Percentiles rank a stretch among this genome's conserved stretches.
These are phyloP conservation scores for Montipora capitata DNA, from an alignment of 92 coral and sea anemone species.

Conservation along the genomic window DNA sequence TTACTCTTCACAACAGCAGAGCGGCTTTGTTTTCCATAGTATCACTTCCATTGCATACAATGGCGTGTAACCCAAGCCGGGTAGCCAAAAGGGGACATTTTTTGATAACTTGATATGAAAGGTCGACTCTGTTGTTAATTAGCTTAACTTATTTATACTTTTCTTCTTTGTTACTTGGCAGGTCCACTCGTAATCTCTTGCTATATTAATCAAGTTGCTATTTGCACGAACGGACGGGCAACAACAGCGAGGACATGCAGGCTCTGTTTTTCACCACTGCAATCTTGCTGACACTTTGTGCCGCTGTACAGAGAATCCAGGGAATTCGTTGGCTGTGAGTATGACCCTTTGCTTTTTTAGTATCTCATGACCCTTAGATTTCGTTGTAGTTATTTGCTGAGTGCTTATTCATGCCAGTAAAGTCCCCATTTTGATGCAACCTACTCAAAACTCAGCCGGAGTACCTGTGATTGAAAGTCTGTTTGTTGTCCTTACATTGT, in stretches of 20 bases:
- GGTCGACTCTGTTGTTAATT: slow-evolving; percentile 71
- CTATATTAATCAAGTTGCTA: slow-evolving; percentile 23
- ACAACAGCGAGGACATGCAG: slow-evolving; percentile 7
- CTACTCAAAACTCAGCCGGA: not conserved
- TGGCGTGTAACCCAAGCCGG: slow-evolving; percentile 54
- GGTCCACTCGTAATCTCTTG: slow-evolving; percentile 34
- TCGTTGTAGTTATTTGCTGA: slow-evolving; percentile 8
- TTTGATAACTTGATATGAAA: slow-evolving; percentile 52
- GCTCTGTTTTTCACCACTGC: slow-evolving; percentile 48
- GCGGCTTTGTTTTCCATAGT: not conserved
- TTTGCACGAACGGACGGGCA: slow-evolving; percentile 29
- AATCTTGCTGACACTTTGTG: slow-evolving; percentile 39
- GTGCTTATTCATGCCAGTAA: not conserved
- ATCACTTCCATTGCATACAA: not conserved
- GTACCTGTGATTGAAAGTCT: not conserved
- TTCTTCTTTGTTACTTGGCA: slow-evolving; percentile 55
- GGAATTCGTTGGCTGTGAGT: slow-evolving; percentile 91
- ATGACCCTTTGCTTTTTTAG: not conserved
- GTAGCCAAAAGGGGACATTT: not conserved
- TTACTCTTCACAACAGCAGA: slow-evolving; percentile 8
- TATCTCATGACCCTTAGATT: slow-evolving; percentile 7
- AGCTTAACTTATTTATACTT: slow-evolving; percentile 75
- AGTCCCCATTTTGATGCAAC: not conserved
- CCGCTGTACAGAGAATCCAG: slow-evolving; percentile 51
- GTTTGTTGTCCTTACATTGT: not conserved